Evolutionary conservation across 1,140 invertebrate genomes (phyloP), one percentile per base, ranked within the genome.

Genomic region (Neodiprion pinetum): DNA sequence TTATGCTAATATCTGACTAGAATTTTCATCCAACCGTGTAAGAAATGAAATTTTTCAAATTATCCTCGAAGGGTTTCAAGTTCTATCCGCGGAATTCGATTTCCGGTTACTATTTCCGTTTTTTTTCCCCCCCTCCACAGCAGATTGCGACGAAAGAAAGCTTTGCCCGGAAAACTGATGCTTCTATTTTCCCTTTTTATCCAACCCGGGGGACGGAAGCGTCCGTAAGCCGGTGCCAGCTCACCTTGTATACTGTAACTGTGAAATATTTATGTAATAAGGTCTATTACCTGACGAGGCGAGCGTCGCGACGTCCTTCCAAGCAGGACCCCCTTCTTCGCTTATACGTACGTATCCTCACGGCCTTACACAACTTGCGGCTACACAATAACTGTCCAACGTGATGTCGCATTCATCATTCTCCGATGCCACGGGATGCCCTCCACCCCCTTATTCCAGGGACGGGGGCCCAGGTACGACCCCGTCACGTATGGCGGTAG

Each of bases 241-340:
- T 40, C 28, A 40, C 28, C 28, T 40, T 40, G 28, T 40, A 40
- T 40, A 40, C 28, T 40, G 53, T 61, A 17, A 61, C 11, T 9
- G 53, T 61, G 53, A 61, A 61, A 61, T 61, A 61, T 61, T 61
- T 61, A 61, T 61, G 53, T 61, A 61, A 61, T 61, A 61, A 61
- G 11, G 53, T 61, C 53, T 61, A 61, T 61, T 61, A 12, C n/a
- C 7, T 61, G 53, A 61, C 53, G 53, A 61, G 11, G 11, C 53
- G 53, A 61, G 53, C 11, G 3, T 61, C 53, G 53, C 11, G 53
- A 61, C 53, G 28, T 40, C 28, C 28, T 40, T 40, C 28, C 28
- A 21, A 21, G 17, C 17, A 21, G 17, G 28, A 5, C 28, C 28
- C 28, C 28, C 28, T 40, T 40, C 28, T 40, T 40, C 28, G 28